phyloP scores from a whole-genome alignment of 1,140 invertebrate genomes.

The Drosophila baimaii region DNA sequence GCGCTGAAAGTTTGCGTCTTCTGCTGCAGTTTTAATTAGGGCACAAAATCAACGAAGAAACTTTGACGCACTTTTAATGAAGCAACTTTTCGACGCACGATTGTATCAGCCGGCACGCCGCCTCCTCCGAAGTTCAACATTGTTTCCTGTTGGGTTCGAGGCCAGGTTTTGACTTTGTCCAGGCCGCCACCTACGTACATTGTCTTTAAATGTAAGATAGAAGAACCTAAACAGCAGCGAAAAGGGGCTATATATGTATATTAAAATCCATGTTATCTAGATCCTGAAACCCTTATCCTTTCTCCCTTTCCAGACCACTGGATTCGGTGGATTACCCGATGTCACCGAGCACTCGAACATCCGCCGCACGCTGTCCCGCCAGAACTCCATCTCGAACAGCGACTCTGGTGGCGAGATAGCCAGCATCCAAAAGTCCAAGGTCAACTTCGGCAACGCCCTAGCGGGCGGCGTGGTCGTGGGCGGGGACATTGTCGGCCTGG shows the following conservation, averaged over 20 bases:
- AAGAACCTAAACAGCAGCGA: not conserved
- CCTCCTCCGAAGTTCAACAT: conserved; percentile 13
- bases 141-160: conserved; percentile 6
- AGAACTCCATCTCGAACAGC: conserved; percentile 83
- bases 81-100: conserved; percentile 58
- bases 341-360: conserved; percentile 84
- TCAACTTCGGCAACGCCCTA: conserved; percentile 69
- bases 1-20: conserved; percentile 57
- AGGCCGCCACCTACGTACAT: not conserved
- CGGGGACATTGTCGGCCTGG: conserved; percentile 65
- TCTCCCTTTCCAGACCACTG: conserved; percentile 71
- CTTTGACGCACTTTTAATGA: conserved; percentile 78
- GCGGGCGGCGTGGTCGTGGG: conserved; percentile 63
- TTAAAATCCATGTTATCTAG: too few relatives aligned
- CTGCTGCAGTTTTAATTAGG: conserved; percentile 76
- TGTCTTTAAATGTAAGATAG: not conserved
- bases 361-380: conserved; percentile 79
- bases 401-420: conserved; percentile 77
- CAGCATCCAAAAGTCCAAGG: conserved; percentile 82
- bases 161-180: not conserved
- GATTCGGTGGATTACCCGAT: conserved; percentile 82
- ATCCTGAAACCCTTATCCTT: not conserved
- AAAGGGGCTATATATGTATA: not conserved
- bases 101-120: conserved; percentile 23
- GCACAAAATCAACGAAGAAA: conserved; percentile 74